Evolutionary conservation across 2,888 invertebrate genomes (phyloP), one percentile per base, ranked within the genome.

Genomic region (Noctua pronuba): DNA sequence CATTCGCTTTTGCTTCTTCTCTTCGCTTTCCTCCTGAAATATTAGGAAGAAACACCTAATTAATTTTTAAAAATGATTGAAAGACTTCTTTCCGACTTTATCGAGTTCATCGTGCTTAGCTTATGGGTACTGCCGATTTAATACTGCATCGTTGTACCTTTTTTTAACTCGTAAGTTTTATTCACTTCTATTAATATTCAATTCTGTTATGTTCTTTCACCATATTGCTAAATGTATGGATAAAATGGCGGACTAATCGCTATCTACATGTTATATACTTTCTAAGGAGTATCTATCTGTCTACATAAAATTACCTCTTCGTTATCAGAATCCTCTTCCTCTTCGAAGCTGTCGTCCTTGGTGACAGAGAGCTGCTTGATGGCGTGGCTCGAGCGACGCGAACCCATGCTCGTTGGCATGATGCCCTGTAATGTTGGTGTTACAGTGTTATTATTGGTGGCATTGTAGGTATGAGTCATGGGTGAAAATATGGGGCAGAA

Each of bases 1-100:
- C 96, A 93, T 96, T 94, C 94, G 97, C 97, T 91, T 98, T 92
- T 95, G 97, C 93, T 96, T 97, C 94, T 97, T 97, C 92, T 95
- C 97, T 89, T 97, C 97, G 65, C 97, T 97, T 81, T 97, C 97
- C 83, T 97, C 97, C 97, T 97, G 88, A 35, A 93, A 82, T 0
- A 38, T 71, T 38, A 16, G 10, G 4, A 18, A 49, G 6, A 24
- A 10, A 62, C 1, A 35, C 16, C 1, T 58, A 41, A 31, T 31
- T 11, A n/a, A 28, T 55, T 46, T 38, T 11, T 10, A 41, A 41
- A 7, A 1, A 21, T 16, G 2, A n/a, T 52, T 24, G 10, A 24
- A 35, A 21, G 18, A 44, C 24, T 24, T 44, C 1, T 24, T 41
- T n/a, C 2, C 2, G 21, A 70, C 49, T 49, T 49, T 24, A 21